Conservation (phyloP, 2,888 invertebrate species). For the Glaucopsyche alexis region DNA sequence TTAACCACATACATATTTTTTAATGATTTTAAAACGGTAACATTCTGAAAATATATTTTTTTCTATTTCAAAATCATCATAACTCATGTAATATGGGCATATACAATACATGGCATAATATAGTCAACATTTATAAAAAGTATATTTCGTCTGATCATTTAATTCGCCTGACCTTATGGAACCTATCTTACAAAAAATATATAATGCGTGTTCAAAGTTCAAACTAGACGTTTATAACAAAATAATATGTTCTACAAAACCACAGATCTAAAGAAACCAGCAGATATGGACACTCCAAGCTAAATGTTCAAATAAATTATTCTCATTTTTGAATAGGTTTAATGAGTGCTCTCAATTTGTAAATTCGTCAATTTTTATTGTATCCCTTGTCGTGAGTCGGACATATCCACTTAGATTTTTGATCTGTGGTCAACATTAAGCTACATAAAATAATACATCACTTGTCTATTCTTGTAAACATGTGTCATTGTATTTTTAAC, state of each 20-base stretch:
- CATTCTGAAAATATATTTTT: not conserved
- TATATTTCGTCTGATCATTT: not conserved
- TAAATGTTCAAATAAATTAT: not conserved
- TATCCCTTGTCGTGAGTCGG: not conserved
- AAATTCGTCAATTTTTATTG: not conserved
- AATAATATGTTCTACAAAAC: slow-evolving; percentile 49
- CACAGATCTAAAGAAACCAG: slow-evolving; percentile 2
- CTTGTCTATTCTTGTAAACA: not conserved
- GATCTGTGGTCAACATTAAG: slow-evolving; percentile 1
- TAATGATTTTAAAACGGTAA: no score
- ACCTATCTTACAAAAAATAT: slow-evolving; percentile 58
- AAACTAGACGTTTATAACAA: slow-evolving; percentile 56
- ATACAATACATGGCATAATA: not conserved
- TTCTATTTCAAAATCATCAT: not conserved
- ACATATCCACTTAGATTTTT: not conserved
- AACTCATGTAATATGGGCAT: no score
- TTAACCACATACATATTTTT: not conserved
- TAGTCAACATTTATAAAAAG: not conserved
- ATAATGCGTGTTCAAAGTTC: slow-evolving; percentile 41
- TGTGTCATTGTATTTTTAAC: not conserved
- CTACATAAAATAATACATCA: slow-evolving; percentile 7
- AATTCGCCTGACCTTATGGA: slow-evolving; percentile 31
- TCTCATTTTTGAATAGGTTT: no score
- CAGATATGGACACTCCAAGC: not conserved
- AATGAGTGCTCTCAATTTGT: not conserved